phyloP scores from a whole-genome alignment of 1,140 invertebrate genomes.

The Drosophila nasuta region DNA sequence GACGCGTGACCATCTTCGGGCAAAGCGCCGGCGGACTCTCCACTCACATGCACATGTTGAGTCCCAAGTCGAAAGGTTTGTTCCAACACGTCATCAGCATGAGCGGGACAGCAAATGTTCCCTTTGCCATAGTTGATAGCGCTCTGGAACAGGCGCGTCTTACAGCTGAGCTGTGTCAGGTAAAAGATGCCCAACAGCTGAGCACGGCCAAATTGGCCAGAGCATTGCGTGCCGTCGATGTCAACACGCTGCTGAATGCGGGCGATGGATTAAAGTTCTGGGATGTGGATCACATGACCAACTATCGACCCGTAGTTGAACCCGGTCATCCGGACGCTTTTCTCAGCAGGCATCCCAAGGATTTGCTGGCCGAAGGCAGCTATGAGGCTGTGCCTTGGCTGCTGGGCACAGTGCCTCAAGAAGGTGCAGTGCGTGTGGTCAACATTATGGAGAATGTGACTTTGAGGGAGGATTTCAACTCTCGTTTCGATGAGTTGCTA shows the following conservation, averaged over 20 bases:
- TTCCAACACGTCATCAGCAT: conserved; percentile 86
- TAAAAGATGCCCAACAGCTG: conserved; percentile 49
- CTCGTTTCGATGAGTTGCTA: conserved; percentile 64
- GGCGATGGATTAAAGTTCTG: conserved; percentile 81
- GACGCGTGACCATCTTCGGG: conserved; percentile 87
- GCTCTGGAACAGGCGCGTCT: conserved; percentile 83
- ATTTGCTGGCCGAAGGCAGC: conserved; percentile 69
- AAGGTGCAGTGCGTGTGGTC: conserved; percentile 84
- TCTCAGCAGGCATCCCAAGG: conserved; percentile 77
- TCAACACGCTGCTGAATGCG: conserved; percentile 69
- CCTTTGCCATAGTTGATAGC: conserved; percentile 87
- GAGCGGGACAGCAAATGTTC: conserved; percentile 87
- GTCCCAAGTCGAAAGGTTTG: conserved; percentile 81
- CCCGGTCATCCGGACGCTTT: conserved; percentile 66
- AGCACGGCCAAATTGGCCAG: conserved; percentile 67
- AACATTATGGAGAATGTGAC: conserved; percentile 76
- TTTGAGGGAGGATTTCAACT: conserved; percentile 75
- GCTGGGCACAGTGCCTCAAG: conserved; percentile 81
- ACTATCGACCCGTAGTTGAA: conserved; percentile 85
- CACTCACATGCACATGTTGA: conserved; percentile 85
- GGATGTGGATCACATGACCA: conserved; percentile 85
- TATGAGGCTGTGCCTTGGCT: conserved; percentile 84
- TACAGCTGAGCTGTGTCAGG: conserved; percentile 58
- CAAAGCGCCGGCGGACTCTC: conserved; percentile 86
- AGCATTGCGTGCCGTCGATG: conserved; percentile 80